Evolutionary conservation across 2,888 invertebrate species (phyloP).

Genomic region (Agonopterix alstromeriana): DNA sequence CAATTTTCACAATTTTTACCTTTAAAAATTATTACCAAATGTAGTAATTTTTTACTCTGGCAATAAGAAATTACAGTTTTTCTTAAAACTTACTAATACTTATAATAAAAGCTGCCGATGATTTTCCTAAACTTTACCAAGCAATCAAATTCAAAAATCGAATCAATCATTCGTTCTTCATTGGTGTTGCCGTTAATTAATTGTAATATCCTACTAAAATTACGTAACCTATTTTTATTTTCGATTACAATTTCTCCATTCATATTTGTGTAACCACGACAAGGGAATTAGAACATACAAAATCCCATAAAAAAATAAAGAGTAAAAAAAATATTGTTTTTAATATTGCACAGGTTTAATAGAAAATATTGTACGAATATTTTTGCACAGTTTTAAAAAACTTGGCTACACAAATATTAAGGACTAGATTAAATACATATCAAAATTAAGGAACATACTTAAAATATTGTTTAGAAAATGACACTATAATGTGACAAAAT

Average conservation of each 20-base stretch:
- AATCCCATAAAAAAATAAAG: neutral
- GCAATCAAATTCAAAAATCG: neutral
- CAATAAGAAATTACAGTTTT: neutral
- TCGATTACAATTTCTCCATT: neutral
- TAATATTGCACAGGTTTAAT: neutral
- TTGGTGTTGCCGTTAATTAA: constrained; percentile 11
- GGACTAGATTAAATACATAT: too few relatives aligned
- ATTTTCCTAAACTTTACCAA: neutral
- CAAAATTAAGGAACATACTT: too few relatives aligned
- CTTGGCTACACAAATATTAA: too few relatives aligned
- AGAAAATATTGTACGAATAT: neutral
- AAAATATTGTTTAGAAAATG: too few relatives aligned
- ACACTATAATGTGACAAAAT: too few relatives aligned
- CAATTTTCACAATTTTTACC: neutral
- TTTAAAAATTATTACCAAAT: neutral
- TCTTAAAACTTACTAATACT: neutral
- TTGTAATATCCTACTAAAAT: constrained; percentile 3
- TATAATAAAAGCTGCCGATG: neutral
- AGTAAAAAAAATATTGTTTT: neutral
- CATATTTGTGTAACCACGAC: neutral
- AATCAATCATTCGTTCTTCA: neutral
- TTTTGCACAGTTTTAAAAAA: neutral
- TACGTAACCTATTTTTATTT: neutral
- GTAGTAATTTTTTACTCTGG: neutral
- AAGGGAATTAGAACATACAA: neutral